Evolutionary conservation across 2,888 invertebrate species (phyloP).

Genomic region (Pammene fasciana): DNA sequence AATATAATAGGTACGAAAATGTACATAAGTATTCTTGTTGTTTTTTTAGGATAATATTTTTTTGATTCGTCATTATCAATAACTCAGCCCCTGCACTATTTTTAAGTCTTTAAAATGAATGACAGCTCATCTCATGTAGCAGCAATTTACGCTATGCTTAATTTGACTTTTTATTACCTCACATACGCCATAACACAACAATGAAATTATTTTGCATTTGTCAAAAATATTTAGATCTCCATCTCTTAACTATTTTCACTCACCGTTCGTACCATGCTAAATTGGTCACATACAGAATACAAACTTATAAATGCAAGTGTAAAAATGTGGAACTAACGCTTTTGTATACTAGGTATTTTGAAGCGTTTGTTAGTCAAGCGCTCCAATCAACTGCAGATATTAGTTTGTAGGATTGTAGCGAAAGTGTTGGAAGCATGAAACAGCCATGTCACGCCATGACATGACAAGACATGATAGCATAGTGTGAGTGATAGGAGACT

Average conservation of each 20-base stretch:
- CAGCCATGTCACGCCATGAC: constrained; percentile 36
- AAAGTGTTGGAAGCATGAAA: constrained; percentile 57
- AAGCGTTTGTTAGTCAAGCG: constrained; percentile 9
- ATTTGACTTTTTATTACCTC: constrained; percentile 35
- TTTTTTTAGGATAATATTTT: too few species aligned
- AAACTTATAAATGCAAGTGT: constrained; percentile 5
- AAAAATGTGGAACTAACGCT: constrained; percentile 7
- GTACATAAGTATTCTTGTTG: neutral
- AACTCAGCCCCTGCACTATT: neutral
- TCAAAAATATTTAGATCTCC: constrained; percentile 16
- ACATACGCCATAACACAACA: constrained; percentile 31
- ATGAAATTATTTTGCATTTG: constrained; percentile 27
- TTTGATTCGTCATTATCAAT: constrained; percentile 1
- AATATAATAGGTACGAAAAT: too few species aligned
- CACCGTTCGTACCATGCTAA: neutral
- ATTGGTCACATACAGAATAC: constrained; percentile 3
- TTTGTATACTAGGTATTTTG: neutral
- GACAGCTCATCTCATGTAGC: constrained; percentile 4
- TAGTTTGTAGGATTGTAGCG: constrained; percentile 48
- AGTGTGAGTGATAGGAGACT: constrained; percentile 1
- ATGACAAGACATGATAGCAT: constrained; percentile 27
- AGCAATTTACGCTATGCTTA: constrained; percentile 18
- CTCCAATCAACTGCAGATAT: constrained; percentile 4
- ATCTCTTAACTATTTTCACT: neutral
- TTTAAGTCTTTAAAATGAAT: constrained; percentile 16